A percentile compares a stretch with the other conserved stretches of the same genome.
phyloP scores from a whole-genome alignment of 2,797 vertebrate species.

The Clarias platycephalus region DNA sequence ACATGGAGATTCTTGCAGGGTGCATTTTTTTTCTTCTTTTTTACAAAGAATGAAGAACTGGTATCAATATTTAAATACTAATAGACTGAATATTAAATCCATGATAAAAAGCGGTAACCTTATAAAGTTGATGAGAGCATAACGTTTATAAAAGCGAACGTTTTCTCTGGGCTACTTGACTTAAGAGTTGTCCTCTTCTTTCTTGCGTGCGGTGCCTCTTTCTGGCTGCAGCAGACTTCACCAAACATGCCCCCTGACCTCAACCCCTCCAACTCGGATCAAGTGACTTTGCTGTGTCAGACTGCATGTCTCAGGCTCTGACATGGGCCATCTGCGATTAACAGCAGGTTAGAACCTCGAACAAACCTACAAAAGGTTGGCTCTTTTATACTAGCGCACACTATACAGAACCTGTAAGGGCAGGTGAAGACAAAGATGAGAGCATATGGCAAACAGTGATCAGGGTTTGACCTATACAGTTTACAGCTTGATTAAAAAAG shows the following conservation, averaged over 20 bases:
- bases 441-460: slow-evolving; percentile 23
- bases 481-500: slow-evolving; percentile 53
- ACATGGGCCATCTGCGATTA: slow-evolving; percentile 49
- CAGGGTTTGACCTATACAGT: slow-evolving; percentile 48
- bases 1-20: slow-evolving; percentile 68
- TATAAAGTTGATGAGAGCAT: background rate
- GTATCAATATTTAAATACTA: background rate
- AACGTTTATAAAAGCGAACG: background rate
- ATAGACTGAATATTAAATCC: background rate
- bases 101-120: background rate
- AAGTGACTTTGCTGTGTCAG: slow-evolving; percentile 47
- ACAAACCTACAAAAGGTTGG: slow-evolving; percentile 21
- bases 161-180: slow-evolving; percentile 9
- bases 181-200: slow-evolving; percentile 29
- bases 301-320: slow-evolving; percentile 36
- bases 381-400: background rate
- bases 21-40: slow-evolving; percentile 46
- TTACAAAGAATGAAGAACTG: slow-evolving; percentile 48
- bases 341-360: slow-evolving; percentile 25
- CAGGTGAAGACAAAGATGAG: background rate
- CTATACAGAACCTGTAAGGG: background rate
- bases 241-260: slow-evolving; percentile 53
- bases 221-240: slow-evolving; percentile 34
- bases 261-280: slow-evolving; percentile 42
- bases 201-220: slow-evolving; percentile 26